phyloP scores from a whole-genome alignment of 2,113 vertebrate genomes.

The Perca fluviatilis region DNA sequence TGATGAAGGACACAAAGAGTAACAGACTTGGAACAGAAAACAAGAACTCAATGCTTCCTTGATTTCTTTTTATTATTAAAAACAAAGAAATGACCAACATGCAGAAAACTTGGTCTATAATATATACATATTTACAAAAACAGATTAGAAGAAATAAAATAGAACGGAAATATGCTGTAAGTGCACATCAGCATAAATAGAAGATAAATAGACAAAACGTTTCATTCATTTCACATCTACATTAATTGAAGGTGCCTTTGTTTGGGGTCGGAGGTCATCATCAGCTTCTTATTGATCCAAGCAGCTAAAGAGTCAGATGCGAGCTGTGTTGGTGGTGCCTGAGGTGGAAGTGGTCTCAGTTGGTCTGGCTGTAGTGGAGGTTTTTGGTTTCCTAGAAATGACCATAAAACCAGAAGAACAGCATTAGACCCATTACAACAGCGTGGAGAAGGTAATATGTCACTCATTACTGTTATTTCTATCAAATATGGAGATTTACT shows the following conservation, averaged over 20 bases:
- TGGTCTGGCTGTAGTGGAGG: not conserved
- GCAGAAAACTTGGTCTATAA: not conserved
- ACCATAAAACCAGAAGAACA: not conserved
- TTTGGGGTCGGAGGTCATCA: constrained; percentile 13
- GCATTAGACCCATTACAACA: constrained; percentile 21
- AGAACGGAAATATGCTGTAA: not conserved
- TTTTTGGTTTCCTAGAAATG: not conserved
- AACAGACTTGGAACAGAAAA: not conserved
- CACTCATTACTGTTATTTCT: not conserved
- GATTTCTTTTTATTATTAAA: constrained; percentile 7
- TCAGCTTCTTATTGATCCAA: not conserved
- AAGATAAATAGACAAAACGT: constrained; percentile 27
- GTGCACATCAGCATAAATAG: constrained; percentile 31
- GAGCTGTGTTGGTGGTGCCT: not conserved
- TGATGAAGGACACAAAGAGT: not conserved
- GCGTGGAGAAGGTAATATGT: not conserved
- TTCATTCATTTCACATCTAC: constrained; percentile 12
- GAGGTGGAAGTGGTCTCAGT: not conserved
- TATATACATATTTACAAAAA: constrained; percentile 2
- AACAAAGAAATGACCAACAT: not conserved
- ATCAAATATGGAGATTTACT: not conserved
- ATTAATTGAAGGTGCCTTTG: constrained; percentile 13
- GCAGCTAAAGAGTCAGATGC: constrained; percentile 10
- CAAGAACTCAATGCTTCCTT: not conserved
- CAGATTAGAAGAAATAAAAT: not conserved